Evolutionary conservation across 2,113 vertebrate genomes (phyloP).

Genomic region (Brevimyrus niger): DNA sequence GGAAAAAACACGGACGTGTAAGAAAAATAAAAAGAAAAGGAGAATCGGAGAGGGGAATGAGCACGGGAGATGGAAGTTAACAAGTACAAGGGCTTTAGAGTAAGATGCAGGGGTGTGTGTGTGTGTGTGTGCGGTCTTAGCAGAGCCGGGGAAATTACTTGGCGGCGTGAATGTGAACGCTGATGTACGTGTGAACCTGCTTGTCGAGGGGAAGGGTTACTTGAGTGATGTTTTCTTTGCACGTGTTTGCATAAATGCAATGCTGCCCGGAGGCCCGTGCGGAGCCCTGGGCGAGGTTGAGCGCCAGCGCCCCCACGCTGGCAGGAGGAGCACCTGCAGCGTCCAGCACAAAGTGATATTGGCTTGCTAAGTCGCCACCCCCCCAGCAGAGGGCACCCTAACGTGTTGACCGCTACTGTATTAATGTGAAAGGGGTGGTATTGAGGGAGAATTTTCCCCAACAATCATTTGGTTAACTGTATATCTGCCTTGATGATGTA

Average conservation of each 20-base stretch:
- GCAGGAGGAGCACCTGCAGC: not conserved
- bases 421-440: not conserved
- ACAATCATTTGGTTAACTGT: not conserved
- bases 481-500: not conserved
- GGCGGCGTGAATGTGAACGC: not conserved
- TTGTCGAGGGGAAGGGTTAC: too few relatives aligned
- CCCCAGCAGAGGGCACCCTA: not conserved
- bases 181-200: not conserved
- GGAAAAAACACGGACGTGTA: slow-evolving; percentile 38
- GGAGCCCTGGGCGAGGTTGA: not conserved
- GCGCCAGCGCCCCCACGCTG: not conserved
- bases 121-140: not conserved
- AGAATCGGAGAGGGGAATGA: not conserved
- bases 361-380: not conserved
- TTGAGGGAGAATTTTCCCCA: not conserved
- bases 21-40: slow-evolving; percentile 14
- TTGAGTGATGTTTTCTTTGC: not conserved
- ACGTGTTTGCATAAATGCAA: not conserved
- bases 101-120: not conserved
- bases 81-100: not conserved
- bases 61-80: not conserved
- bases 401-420: not conserved
- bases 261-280: not conserved
- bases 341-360: not conserved
- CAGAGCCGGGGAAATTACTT: not conserved